Base-by-base conservation (phyloP, 2,113 vertebrate genomes). In the Pelmatolapia mariae region DNA sequence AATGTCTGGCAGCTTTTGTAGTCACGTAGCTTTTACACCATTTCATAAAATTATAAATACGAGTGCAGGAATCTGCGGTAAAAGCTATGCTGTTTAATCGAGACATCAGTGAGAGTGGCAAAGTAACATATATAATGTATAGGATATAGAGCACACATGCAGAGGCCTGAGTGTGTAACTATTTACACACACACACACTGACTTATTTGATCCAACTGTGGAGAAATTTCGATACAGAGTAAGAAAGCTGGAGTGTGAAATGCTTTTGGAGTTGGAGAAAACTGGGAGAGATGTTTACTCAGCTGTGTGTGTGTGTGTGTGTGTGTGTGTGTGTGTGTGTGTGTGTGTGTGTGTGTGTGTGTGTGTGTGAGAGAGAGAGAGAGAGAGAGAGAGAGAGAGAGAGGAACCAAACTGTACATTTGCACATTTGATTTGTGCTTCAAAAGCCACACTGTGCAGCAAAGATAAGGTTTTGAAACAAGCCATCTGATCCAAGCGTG, bases 381-480 rank as follows among this genome's bases (percentile, higher is more conserved):
- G 18, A 31, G 38, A 40, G 4, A 45, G 12, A 33, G 22, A 81
- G 12, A 61, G 52, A 24, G 52, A 45, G 45, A 59, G 40, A 68
- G 59, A 4, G 7, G 82, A 22, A 80, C 83, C 16, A 76, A 90
- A 83, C 52, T 54, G 56, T 86, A 81, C 71, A 84, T 85, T 82
- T 89, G 90, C 86, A 80, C 68, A 82, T 91, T 90, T 87, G 89
- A 89, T 91, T 88, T 90, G 85, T 10, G 81, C 84, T 83, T 91
- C 86, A 82, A 89, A 89, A 80, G 61, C 86, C 66, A 45, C 33
- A n/a, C 91, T 93, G 86, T 59, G 76, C 71, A 56, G 61, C 80
- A 22, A 83, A 92, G 92, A 95, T 94, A 92, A 92, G 88, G 80
- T 78, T 83, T 78, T 15, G 88, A 91, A 92, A 95, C 91, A 92